Evolutionary conservation across 1,140 invertebrate genomes (phyloP), one percentile per base, ranked within the genome.

Genomic region (Maconellicoccus hirsutus): DNA sequence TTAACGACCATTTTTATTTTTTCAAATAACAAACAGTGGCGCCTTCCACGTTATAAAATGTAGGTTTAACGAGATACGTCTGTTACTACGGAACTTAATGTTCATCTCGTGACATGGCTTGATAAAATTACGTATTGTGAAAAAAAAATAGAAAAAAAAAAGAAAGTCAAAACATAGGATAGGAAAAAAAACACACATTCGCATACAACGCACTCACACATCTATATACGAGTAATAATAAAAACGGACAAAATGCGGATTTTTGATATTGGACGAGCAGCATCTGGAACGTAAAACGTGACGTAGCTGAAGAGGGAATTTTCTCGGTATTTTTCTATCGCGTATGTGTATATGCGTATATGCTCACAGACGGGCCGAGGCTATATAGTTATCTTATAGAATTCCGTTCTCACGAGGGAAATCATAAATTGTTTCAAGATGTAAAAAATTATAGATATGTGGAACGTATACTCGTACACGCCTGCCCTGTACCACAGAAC

Each of bases 241-340:
- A 66, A 66, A 66, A 26, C 61, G 61, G 25, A 66, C 61, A 23
- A 66, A 66, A 66, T 66, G 61, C 61, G 61, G 25, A 66, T 25
- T 66, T 66, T 66, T 66, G 61, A 25, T 66, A 66, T 66, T 66
- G 61, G 61, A 66, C 21, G 61, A 66, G 61, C 61, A 66, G 61
- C 61, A 66, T 66, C 61, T 66, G 61, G 61, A 26, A 66, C 61
- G 25, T 26, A 26, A 66, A 66, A 66, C 61, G 61, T 66, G 61
- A 66, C 25, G 61, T 66, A 66, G 61, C 21, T 26, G 25, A 25
- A 14, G 61, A 25, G 19, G 10, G 61, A 66, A 66, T 66, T 66
- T 26, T 66, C 21, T 61, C 6, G 7, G n/a, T 52, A 52, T 16
- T 52, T 52, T 4, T 52, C 6, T 52, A 38, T 38, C 33, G 42